A percentile compares a stretch with the other conserved stretches of the same genome.
These are phyloP conservation scores for Ictalurus furcatus DNA, from an alignment of 2,113 vertebrate genomes.

Conservation along the genomic window DNA sequence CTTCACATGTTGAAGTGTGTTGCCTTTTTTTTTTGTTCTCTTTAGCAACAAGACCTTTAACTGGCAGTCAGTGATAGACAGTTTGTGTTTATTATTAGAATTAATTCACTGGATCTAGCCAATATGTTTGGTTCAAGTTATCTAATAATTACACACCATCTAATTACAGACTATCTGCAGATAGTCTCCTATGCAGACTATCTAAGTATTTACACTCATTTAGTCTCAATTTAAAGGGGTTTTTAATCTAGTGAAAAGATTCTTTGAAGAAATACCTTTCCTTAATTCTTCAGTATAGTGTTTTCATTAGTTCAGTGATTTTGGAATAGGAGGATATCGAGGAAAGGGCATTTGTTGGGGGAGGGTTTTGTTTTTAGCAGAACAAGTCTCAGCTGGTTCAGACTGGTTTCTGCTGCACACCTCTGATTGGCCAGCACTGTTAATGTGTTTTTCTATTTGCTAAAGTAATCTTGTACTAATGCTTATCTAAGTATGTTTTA, in stretches of 20 bases:
- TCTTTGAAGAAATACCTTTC: background rate
- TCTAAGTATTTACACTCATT: background rate
- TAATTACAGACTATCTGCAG: background rate
- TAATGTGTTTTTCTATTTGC: background rate
- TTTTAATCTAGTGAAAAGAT: background rate
- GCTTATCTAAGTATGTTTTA: background rate
- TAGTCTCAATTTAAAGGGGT: background rate
- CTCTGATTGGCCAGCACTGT: slow-evolving; percentile 33
- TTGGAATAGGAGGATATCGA: background rate
- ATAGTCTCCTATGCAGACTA: no score
- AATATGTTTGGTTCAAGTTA: background rate
- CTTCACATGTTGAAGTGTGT: background rate
- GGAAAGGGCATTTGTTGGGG: slow-evolving; percentile 16
- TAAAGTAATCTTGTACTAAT: background rate
- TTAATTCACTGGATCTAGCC: background rate
- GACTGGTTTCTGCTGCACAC: slow-evolving; percentile 27
- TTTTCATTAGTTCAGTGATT: background rate
- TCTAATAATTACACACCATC: background rate
- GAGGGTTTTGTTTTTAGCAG: slow-evolving; percentile 11
- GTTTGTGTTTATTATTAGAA: background rate
- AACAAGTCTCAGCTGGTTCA: slow-evolving; percentile 41
- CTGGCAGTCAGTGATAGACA: background rate
- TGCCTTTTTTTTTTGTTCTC: background rate
- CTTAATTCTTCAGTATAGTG: background rate
- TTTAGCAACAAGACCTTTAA: background rate